phyloP scores from a whole-genome alignment of 2,888 invertebrate genomes.

The Dastarcus helophoroides region DNA sequence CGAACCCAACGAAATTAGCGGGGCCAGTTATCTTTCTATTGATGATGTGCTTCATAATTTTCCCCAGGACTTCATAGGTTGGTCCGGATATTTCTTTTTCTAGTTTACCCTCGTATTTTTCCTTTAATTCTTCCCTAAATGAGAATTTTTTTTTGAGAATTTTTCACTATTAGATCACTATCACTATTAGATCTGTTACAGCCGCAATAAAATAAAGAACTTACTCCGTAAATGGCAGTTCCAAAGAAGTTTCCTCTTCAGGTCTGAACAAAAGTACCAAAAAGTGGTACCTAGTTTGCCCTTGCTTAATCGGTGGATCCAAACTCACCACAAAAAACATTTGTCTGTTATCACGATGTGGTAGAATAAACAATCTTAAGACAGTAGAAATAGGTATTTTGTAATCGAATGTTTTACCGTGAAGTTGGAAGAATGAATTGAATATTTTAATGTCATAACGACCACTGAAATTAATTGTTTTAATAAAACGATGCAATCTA shows the following conservation, averaged over 20 bases:
- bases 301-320: slow-evolving; percentile 99
- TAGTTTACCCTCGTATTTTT: slow-evolving; percentile 88
- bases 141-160: too few species aligned
- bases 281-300: slow-evolving; percentile 96
- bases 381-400: slow-evolving; percentile 98
- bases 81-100: slow-evolving; percentile 84
- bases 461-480: slow-evolving; percentile 58
- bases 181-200: too few species aligned
- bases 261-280: slow-evolving; percentile 87
- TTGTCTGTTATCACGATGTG: slow-evolving; percentile 95
- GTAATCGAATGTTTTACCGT: slow-evolving; percentile 99
- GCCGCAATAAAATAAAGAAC: slow-evolving; percentile 33
- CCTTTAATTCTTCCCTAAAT: slow-evolving; percentile 65
- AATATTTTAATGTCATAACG: slow-evolving; percentile 94
- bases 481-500: background rate
- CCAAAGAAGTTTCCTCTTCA: slow-evolving; percentile 87
- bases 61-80: slow-evolving; percentile 89
- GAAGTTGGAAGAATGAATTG: slow-evolving; percentile 81
- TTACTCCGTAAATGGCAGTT: slow-evolving; percentile 85
- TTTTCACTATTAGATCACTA: too few species aligned
- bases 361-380: slow-evolving; percentile 82
- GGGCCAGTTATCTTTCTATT: slow-evolving; percentile 91
- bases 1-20: slow-evolving; percentile 82
- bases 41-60: slow-evolving; percentile 92
- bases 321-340: slow-evolving; percentile 97